phyloP scores from a whole-genome alignment of 2,113 vertebrate genomes.

The Chauna torquata region DNA sequence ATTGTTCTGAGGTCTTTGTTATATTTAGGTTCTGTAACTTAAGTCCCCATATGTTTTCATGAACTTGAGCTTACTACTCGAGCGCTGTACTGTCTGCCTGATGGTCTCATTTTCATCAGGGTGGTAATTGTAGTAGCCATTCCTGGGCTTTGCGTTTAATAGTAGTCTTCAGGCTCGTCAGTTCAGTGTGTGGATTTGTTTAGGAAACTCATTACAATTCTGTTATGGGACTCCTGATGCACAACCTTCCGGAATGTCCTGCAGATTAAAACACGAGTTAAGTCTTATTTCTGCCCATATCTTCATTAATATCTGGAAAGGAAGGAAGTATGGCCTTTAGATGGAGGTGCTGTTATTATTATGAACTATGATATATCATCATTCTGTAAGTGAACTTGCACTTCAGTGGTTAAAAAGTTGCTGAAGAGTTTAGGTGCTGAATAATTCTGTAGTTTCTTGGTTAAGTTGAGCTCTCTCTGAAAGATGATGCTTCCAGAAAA shows the following conservation, averaged over 20 bases:
- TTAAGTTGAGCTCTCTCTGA: background rate
- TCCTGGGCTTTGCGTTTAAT: background rate
- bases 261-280: background rate
- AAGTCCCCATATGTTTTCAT: background rate
- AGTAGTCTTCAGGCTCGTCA: background rate
- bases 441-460: background rate
- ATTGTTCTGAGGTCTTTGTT: background rate
- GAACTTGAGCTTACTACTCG: background rate
- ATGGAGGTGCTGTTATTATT: background rate
- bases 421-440: background rate
- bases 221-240: background rate
- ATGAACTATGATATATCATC: rapidly evolving
- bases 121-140: background rate
- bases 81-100: background rate
- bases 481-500: background rate
- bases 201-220: background rate
- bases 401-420: background rate
- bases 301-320: background rate
- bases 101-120: background rate
- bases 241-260: background rate
- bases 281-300: background rate
- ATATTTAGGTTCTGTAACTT: background rate
- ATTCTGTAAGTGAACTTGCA: background rate
- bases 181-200: background rate
- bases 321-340: background rate